Evolutionary conservation across 2,797 vertebrate genomes (phyloP), one percentile per base, ranked within the genome.

Genomic region (Eulemur mongoz): DNA sequence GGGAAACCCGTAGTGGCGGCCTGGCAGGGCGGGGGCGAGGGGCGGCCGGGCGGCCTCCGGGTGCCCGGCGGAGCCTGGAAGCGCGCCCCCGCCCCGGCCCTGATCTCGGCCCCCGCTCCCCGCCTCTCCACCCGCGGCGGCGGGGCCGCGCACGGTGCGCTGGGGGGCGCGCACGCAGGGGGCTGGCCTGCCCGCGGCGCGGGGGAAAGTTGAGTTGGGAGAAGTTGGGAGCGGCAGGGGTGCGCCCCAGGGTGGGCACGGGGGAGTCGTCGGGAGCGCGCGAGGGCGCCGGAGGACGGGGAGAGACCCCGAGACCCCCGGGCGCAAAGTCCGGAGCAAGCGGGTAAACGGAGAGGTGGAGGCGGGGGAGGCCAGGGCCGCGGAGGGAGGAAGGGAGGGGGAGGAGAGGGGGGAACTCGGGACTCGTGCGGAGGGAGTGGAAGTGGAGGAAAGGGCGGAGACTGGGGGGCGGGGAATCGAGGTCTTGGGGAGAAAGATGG

Each of bases 131-230:
- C 82, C 54, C 8, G 84, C 70, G 4, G 48, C 88, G 32, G 73
- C 97, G 97, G 90, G 93, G 43, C 27, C 91, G 81, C 93, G 97
- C 97, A 97, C 96, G 98, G 94, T 78, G 87, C 93, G 89, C 91
- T 5, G 83, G 80, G 87, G 96, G 95, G 97, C 97, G 97, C 97
- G 97, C 97, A 97, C 97, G 97, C 63, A 96, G 94, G 96, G 96
- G 98, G 96, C 96, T 93, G 97, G 97, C 96, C 93, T 91, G 97
- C 89, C 93, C 38, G 93, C 63, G 89, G 93, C 96, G 96, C 97
- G 97, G 98, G 98, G 97, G 97, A 97, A 98, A 98, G 98, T 97
- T 98, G 98, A 98, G 97, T 97, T 98, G 89, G 94, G 93, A 97
- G 97, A 98, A 98, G 98, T 97, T 98, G 92, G 93, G 96, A 97